Conservation (phyloP, 2,797 vertebrate species). For the Poecile montanus region DNA sequence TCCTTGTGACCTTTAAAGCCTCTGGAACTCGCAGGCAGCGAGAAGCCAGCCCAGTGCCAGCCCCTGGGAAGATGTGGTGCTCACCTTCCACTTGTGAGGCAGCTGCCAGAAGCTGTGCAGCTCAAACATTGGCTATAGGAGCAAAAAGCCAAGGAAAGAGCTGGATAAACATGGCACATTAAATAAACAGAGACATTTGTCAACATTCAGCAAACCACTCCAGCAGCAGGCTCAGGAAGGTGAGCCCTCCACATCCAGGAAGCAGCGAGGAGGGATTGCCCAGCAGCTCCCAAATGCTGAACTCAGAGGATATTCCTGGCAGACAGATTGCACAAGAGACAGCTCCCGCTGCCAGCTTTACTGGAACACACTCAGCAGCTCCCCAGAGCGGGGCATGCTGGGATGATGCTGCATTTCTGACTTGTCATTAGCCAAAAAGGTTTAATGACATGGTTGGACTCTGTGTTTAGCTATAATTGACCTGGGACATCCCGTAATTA, state of each 20-base stretch:
- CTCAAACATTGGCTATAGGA: neutral
- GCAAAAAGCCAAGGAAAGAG: neutral
- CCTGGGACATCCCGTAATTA: conserved; percentile 40
- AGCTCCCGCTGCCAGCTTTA: neutral
- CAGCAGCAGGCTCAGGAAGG: neutral
- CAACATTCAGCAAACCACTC: neutral
- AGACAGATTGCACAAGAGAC: conserved; percentile 48
- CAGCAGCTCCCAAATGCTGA: neutral
- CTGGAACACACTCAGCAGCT: conserved; percentile 33
- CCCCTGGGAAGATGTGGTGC: neutral
- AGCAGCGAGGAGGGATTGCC: neutral
- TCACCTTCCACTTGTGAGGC: neutral
- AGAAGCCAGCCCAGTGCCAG: neutral
- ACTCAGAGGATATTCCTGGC: conserved; percentile 27
- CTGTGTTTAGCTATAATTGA: conserved; percentile 37
- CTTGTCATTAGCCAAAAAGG: conserved; percentile 47
- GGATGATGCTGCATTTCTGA: neutral
- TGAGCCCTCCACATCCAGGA: neutral
- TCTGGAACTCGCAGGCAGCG: neutral
- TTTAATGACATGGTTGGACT: neutral
- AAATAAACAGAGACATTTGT: neutral
- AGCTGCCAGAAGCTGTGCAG: neutral
- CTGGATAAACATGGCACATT: neutral
- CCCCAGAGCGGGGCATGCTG: neutral
- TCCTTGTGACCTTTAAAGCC: neutral